These are phyloP conservation scores for Lepidostoma basale DNA, from an alignment of 1,140 invertebrate species.

Conservation along the genomic window DNA sequence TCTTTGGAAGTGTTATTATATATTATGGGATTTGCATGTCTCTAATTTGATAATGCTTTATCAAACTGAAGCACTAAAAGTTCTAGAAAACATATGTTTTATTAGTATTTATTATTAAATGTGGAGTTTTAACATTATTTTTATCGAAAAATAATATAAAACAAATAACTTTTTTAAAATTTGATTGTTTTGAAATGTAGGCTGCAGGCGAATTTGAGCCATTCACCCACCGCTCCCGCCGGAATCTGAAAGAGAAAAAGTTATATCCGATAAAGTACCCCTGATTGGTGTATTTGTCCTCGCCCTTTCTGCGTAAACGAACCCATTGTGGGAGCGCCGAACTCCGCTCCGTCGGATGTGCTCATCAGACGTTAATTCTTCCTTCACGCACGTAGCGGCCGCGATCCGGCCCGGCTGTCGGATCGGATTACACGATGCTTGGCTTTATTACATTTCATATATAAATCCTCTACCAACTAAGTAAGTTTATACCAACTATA, in stretches of 20 bases:
- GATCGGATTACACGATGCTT: not conserved
- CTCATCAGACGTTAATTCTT: conserved; percentile 36
- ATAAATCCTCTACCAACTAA: too few relatives aligned
- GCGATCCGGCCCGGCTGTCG: not conserved
- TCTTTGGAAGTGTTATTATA: too few relatives aligned
- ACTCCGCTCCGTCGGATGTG: conserved; percentile 17
- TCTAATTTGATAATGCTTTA: too few relatives aligned
- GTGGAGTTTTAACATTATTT: not conserved
- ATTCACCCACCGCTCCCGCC: not conserved
- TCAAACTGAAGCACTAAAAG: too few relatives aligned
- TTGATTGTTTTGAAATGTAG: not conserved
- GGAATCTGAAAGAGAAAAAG: conserved; percentile 39
- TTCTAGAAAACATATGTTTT: too few relatives aligned
- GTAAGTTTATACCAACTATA: too few relatives aligned
- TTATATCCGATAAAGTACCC: conserved; percentile 44
- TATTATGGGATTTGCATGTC: too few relatives aligned
- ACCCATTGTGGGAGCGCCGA: conserved; percentile 36
- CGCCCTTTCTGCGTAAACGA: conserved; percentile 40
- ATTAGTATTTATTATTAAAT: too few relatives aligned
- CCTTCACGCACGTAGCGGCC: not conserved
- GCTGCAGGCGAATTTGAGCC: not conserved
- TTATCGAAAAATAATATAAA: too few relatives aligned
- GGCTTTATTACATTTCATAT: too few relatives aligned
- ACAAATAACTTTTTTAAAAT: too few relatives aligned
- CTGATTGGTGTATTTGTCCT: conserved; percentile 44